These are phyloP conservation scores for Argyrosomus japonicus DNA, from an alignment of 2,113 vertebrate genomes.

Conservation along the genomic window DNA sequence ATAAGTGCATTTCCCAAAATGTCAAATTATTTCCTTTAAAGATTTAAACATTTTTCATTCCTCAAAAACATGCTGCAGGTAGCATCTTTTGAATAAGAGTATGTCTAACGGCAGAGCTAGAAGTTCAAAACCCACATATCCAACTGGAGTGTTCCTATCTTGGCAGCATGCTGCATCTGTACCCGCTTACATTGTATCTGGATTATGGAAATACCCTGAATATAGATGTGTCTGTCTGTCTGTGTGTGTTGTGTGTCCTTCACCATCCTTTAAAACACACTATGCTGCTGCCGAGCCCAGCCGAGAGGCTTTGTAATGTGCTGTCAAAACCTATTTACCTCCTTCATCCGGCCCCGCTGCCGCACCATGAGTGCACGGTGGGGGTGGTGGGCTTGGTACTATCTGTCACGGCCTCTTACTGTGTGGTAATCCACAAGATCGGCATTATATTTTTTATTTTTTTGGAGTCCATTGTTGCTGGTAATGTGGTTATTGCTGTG, in stretches of 20 bases:
- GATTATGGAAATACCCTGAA: conserved; percentile 11
- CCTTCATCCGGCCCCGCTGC: conserved; percentile 42
- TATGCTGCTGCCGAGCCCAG: conserved; percentile 6
- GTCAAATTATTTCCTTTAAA: background rate
- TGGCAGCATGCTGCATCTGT: background rate
- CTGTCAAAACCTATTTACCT: conserved; percentile 74
- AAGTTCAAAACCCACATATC: background rate
- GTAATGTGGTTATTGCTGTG: background rate
- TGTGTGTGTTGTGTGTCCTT: conserved; percentile 52
- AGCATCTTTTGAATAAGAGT: background rate
- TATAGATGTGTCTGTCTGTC: conserved; percentile 1
- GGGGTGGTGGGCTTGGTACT: conserved; percentile 27
- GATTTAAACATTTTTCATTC: background rate
- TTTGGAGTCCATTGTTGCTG: background rate
- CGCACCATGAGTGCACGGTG: conserved; percentile 11
- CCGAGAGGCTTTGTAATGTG: conserved; percentile 68
- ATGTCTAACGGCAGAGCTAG: background rate
- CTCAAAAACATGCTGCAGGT: background rate
- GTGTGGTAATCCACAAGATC: conserved; percentile 1
- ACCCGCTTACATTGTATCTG: background rate
- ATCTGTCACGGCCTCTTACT: conserved; percentile 40
- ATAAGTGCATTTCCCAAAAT: background rate
- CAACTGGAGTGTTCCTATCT: background rate
- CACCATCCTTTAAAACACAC: conserved; percentile 53
- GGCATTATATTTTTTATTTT: background rate